Evolutionary conservation across 1,140 invertebrate genomes (phyloP).

Genomic region (Catajapyx aquilonaris): DNA sequence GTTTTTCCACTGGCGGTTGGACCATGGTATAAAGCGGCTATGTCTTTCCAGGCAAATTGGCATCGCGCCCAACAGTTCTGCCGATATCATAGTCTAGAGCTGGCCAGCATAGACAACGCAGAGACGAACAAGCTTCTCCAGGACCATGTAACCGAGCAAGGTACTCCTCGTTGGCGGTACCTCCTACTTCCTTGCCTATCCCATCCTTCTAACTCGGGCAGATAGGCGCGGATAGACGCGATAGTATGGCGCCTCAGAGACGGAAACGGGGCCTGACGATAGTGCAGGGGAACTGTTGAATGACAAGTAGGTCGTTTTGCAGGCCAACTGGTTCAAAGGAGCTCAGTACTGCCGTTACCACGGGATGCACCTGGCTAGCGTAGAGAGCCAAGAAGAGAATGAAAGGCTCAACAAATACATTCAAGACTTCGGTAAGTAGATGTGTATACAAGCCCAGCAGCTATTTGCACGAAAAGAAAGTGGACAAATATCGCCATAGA

Average conservation of each 20-base stretch:
- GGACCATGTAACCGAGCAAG: slow-evolving; percentile 10
- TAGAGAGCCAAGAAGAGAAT: slow-evolving; percentile 71
- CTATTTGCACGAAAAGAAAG: no score
- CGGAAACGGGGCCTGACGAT: no score
- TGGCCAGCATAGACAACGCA: slow-evolving; percentile 11
- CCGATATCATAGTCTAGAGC: slow-evolving; percentile 14
- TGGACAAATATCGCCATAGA: no score
- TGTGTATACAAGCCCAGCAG: no score
- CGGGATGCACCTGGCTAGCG: slow-evolving; percentile 74
- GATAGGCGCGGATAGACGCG: not conserved
- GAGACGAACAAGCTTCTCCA: slow-evolving; percentile 12
- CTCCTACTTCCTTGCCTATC: slow-evolving; percentile 3
- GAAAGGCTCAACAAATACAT: slow-evolving; percentile 65
- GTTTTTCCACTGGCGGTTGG: not conserved
- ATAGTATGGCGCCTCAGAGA: no score
- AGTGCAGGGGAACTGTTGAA: not conserved
- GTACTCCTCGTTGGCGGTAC: slow-evolving; percentile 7
- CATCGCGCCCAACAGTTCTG: slow-evolving; percentile 13
- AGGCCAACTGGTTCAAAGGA: slow-evolving; percentile 82
- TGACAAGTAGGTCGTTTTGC: slow-evolving; percentile 16
- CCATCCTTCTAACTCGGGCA: not conserved
- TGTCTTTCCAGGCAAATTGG: slow-evolving; percentile 15
- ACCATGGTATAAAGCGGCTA: not conserved
- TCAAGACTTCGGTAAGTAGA: slow-evolving; percentile 49
- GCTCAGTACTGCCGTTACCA: slow-evolving; percentile 79